Evolutionary conservation across 2,888 invertebrate species (phyloP).

Genomic region (Drosophila buzzatii): DNA sequence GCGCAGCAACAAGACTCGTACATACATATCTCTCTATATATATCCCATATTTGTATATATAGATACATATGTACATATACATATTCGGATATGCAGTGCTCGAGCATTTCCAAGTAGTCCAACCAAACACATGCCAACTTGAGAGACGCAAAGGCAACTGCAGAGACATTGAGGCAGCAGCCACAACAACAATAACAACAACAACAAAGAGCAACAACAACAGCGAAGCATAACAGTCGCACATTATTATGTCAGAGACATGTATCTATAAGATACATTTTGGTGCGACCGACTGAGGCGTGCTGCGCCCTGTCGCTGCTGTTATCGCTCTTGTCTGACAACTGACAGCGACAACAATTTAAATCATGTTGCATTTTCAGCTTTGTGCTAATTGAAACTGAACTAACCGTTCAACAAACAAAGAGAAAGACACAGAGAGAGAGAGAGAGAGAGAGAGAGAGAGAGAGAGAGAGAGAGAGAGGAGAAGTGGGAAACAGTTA

Average conservation of each 20-base stretch:
- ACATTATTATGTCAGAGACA: conserved; percentile 67
- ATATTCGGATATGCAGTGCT: conserved; percentile 3
- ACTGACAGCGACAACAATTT: conserved; percentile 83
- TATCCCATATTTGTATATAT: neutral
- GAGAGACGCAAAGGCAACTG: conserved; percentile 36
- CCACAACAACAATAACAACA: conserved; percentile 24
- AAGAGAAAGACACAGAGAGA: no score
- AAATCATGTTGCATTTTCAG: conserved; percentile 73
- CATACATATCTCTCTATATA: conserved; percentile 6
- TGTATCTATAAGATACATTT: conserved; percentile 72
- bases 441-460: neutral
- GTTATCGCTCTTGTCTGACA: conserved; percentile 76
- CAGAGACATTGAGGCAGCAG: conserved; percentile 59
- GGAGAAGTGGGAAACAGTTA: neutral
- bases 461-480: neutral
- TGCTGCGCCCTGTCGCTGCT: conserved; percentile 49
- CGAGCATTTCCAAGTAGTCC: conserved; percentile 36
- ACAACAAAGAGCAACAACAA: neutral
- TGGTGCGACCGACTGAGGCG: conserved; percentile 47
- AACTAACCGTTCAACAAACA: conserved; percentile 16
- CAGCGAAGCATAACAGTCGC: conserved; percentile 9
- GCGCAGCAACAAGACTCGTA: conserved; percentile 23
- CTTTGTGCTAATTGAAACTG: conserved; percentile 54
- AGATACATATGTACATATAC: neutral
- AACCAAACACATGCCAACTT: conserved; percentile 32